Evolutionary conservation across 92 coral and sea anemone species (phyloP).

Genomic region (Zoanthus solanderi): DNA sequence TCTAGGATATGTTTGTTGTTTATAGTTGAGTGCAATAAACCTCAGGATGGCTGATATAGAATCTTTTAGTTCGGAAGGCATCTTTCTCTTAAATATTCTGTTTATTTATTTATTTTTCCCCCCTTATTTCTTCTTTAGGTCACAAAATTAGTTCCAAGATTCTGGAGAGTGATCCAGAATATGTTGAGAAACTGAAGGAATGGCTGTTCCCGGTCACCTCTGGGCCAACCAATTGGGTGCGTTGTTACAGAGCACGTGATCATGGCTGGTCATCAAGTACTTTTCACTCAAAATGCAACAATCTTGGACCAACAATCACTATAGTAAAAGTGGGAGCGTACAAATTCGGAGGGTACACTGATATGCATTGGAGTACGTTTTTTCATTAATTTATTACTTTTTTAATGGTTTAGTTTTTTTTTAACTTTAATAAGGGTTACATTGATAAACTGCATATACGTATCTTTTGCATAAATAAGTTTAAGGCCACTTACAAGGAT

Average conservation of each 20-base stretch:
- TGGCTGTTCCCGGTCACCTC: conserved; percentile 69
- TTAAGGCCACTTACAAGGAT: too few species aligned
- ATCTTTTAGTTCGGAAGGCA: background rate
- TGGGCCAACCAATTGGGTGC: conserved; percentile 70
- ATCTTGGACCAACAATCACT: conserved; percentile 66
- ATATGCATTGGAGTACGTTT: conserved; percentile 73
- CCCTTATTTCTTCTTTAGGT: background rate
- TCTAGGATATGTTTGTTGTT: too few species aligned
- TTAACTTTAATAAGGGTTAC: background rate
- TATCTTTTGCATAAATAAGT: too few species aligned
- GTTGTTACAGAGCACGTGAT: conserved; percentile 66
- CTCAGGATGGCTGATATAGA: too few species aligned
- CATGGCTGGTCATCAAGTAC: conserved; percentile 78
- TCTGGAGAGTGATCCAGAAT: conserved; percentile 55
- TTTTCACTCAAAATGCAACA: conserved; percentile 73
- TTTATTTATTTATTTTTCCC: background rate
- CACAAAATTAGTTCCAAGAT: conserved; percentile 67
- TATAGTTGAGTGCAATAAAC: too few species aligned
- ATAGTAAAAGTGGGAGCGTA: conserved; percentile 67
- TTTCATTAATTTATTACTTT: background rate
- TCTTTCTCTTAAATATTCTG: background rate
- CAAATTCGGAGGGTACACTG: conserved; percentile 84
- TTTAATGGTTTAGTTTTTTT: too few species aligned
- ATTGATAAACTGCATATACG: too few species aligned
- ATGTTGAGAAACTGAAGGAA: conserved; percentile 66